phyloP scores from a whole-genome alignment of 2,797 vertebrate genomes.

The Rhabdophis nuchalis region DNA sequence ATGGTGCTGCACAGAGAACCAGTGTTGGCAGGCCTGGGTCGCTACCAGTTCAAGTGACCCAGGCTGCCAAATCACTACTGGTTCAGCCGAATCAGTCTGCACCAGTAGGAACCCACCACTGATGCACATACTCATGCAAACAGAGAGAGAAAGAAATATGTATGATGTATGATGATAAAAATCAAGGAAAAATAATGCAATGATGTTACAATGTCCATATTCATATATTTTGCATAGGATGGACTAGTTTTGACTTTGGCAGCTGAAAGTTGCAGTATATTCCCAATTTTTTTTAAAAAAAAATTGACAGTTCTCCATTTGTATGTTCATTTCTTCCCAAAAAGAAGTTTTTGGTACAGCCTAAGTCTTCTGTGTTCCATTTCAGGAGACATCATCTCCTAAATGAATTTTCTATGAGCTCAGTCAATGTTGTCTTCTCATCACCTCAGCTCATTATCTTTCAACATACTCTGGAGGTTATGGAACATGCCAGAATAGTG shows the following conservation, averaged over 20 bases:
- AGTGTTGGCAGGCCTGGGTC: too few relatives aligned
- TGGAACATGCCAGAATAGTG: not conserved
- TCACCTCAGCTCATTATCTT: not conserved
- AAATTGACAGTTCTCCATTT: not conserved
- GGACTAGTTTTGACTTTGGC: not conserved
- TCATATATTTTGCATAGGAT: not conserved
- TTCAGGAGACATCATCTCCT: not conserved
- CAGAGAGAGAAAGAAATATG: not conserved
- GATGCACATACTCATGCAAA: not conserved
- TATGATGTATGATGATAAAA: not conserved
- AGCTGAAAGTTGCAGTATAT: not conserved
- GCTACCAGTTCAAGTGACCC: too few relatives aligned
- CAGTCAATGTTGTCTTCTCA: not conserved
- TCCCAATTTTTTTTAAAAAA: not conserved
- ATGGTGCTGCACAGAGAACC: too few relatives aligned
- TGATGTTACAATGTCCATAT: not conserved
- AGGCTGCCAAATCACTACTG: too few relatives aligned
- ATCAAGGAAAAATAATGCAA: not conserved
- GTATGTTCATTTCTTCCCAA: not conserved
- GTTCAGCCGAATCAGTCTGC: too few relatives aligned
- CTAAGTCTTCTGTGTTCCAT: not conserved
- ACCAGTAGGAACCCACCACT: too few relatives aligned
- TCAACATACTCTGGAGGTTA: not conserved
- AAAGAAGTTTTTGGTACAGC: not conserved
- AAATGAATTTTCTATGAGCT: not conserved